These are phyloP conservation scores for Mionectes macconnelli DNA, from an alignment of 2,113 vertebrate species.

Conservation along the genomic window DNA sequence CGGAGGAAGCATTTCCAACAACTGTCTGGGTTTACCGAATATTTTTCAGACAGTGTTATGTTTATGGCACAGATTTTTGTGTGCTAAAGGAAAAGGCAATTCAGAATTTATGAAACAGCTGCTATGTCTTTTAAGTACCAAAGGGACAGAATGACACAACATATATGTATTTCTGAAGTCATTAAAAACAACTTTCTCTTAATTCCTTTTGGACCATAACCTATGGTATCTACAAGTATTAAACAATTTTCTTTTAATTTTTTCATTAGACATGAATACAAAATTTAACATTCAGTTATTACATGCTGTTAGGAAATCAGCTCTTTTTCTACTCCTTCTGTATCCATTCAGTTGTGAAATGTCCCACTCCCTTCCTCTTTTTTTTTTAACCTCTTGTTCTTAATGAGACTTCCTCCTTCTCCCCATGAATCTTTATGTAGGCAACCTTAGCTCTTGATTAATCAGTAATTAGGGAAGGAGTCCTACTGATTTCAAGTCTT, in stretches of 20 bases:
- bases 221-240: neutral
- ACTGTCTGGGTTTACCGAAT: conserved; percentile 41
- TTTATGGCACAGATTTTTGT: conserved; percentile 35
- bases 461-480: conserved; percentile 70
- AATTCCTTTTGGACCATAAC: conserved; percentile 8
- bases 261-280: conserved; percentile 36
- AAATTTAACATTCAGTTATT: neutral
- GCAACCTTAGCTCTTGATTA: conserved; percentile 69
- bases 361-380: neutral
- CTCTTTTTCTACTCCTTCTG: neutral
- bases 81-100: conserved; percentile 47
- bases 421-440: conserved; percentile 62
- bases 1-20: conserved; percentile 21
- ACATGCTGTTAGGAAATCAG: neutral
- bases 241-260: neutral
- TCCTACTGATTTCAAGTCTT: conserved; percentile 59
- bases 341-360: conserved; percentile 29
- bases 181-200: neutral
- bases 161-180: conserved; percentile 21
- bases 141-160: conserved; percentile 36
- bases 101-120: conserved; percentile 55
- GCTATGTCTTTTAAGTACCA: conserved; percentile 36
- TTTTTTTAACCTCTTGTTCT: conserved; percentile 58
- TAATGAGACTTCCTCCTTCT: conserved; percentile 74
- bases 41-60: conserved; percentile 46